Evolutionary conservation across 2,888 invertebrate genomes (phyloP).

Genomic region (Trichogramma dendrolimi): DNA sequence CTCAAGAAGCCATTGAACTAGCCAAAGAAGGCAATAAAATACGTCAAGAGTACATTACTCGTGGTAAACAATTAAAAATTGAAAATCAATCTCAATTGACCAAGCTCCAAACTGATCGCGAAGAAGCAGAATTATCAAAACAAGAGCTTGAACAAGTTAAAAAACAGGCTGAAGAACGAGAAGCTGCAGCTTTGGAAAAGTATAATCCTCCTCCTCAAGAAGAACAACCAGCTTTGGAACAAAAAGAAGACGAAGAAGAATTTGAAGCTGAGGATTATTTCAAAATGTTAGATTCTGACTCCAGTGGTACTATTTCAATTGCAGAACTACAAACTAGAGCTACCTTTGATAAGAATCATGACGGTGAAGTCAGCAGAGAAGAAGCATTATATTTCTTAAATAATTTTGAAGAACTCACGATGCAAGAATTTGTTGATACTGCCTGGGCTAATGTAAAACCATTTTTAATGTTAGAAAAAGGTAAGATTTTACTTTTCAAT

Average conservation of each 20-base stretch:
- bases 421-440: constrained; percentile 63
- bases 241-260: constrained; percentile 56
- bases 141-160: constrained; percentile 73
- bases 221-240: constrained; percentile 53
- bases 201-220: constrained; percentile 58
- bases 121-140: constrained; percentile 75
- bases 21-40: constrained; percentile 75
- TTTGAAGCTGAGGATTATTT: constrained; percentile 73
- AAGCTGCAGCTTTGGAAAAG: constrained; percentile 71
- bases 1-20: constrained; percentile 69
- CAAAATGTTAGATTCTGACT: constrained; percentile 73
- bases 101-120: constrained; percentile 67
- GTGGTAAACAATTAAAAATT: constrained; percentile 68
- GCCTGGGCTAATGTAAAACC: constrained; percentile 81
- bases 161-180: constrained; percentile 66
- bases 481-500: constrained; percentile 53
- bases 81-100: constrained; percentile 69
- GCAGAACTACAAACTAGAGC: constrained; percentile 67
- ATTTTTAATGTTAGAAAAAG: constrained; percentile 71
- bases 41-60: constrained; percentile 64
- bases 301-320: constrained; percentile 67
- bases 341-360: constrained; percentile 83
- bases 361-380: constrained; percentile 82
- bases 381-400: constrained; percentile 76
- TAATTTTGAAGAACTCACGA: constrained; percentile 64